Evolutionary conservation across 2,888 invertebrate genomes (phyloP).

Genomic region (Mamestra brassicae): DNA sequence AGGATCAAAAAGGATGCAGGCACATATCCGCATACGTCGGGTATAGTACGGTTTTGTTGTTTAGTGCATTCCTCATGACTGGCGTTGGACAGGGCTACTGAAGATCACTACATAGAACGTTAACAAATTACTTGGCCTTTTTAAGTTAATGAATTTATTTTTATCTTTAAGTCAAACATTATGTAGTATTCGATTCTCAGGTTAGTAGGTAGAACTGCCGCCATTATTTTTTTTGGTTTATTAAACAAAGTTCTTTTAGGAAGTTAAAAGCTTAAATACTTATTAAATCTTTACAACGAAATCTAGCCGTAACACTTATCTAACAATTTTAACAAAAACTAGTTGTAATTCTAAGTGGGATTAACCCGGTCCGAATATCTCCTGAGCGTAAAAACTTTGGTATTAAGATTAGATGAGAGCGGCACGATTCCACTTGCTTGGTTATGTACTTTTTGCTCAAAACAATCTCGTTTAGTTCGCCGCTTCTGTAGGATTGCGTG

Average conservation of each 20-base stretch:
- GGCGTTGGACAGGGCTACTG: slow-evolving; percentile 15
- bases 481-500: slow-evolving; percentile 20
- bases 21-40: slow-evolving; percentile 4
- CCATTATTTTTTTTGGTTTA: too few relatives aligned
- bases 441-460: slow-evolving; percentile 50
- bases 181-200: too few relatives aligned
- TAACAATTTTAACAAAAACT: slow-evolving; percentile 29
- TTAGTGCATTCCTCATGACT: slow-evolving; percentile 42
- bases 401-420: slow-evolving; percentile 50
- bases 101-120: background rate
- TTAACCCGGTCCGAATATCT: slow-evolving; percentile 16
- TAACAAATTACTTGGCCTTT: too few relatives aligned
- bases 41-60: slow-evolving; percentile 15
- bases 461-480: slow-evolving; percentile 47
- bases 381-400: slow-evolving; percentile 38
- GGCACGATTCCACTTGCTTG: slow-evolving; percentile 39
- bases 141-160: too few relatives aligned
- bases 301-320: background rate
- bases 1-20: slow-evolving; percentile 24
- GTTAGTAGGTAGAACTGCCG: too few relatives aligned
- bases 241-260: background rate
- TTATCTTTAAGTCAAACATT: too few relatives aligned
- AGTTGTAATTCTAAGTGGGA: slow-evolving; percentile 8
- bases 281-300: slow-evolving; percentile 11
- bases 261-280: background rate